Evolutionary conservation across 2,797 vertebrate genomes (phyloP).

Genomic region (Trichosurus vulpecula): DNA sequence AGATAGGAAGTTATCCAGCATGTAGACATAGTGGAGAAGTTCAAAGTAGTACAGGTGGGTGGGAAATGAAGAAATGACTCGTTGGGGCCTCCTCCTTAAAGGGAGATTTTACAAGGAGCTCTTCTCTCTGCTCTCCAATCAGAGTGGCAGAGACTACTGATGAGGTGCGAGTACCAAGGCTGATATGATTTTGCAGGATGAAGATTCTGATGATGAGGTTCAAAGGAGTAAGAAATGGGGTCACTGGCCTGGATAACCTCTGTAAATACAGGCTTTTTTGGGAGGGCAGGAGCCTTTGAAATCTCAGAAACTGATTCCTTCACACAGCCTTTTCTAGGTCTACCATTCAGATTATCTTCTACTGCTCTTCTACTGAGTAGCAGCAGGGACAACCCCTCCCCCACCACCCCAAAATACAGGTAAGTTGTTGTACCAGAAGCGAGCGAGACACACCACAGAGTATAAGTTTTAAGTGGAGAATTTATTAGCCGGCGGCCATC

Average conservation of each 20-base stretch:
- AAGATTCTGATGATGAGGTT: not conserved
- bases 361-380: not conserved
- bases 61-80: not conserved
- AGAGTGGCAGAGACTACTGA: not conserved
- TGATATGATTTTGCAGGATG: not conserved
- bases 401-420: too few species aligned
- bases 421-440: too few species aligned
- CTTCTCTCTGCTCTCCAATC: not conserved
- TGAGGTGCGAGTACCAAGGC: not conserved
- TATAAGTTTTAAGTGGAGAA: too few species aligned
- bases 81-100: not conserved
- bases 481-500: too few species aligned
- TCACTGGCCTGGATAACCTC: not conserved
- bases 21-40: too few species aligned
- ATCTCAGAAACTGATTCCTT: constrained; percentile 7
- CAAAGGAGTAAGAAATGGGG: not conserved
- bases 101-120: not conserved
- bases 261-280: not conserved
- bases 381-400: not conserved
- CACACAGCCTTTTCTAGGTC: not conserved
- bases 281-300: too few species aligned
- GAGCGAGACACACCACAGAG: too few species aligned
- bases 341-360: not conserved
- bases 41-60: too few species aligned
- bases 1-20: not conserved